Conservation (phyloP, 2,113 vertebrate genomes). For the Lampris incognitus region DNA sequence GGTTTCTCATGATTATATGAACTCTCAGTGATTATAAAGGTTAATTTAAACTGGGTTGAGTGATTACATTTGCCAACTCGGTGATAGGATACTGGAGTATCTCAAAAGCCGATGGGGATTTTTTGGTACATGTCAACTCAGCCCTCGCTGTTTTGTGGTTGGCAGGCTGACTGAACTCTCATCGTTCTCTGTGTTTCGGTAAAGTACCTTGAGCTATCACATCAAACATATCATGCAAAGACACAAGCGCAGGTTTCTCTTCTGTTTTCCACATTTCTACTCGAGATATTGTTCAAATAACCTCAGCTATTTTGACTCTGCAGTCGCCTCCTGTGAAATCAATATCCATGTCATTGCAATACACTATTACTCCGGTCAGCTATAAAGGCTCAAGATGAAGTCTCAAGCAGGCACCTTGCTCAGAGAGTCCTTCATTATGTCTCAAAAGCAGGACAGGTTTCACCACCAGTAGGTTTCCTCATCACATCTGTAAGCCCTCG, state of each 20-base stretch:
- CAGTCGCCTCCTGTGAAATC: no score
- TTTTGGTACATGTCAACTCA: no score
- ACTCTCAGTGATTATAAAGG: no score
- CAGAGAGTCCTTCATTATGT: neutral
- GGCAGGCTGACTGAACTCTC: no score
- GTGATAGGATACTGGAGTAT: no score
- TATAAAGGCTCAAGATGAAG: neutral
- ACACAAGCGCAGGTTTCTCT: neutral
- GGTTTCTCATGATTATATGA: no score
- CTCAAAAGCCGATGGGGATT: no score
- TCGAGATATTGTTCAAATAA: neutral
- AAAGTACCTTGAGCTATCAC: no score
- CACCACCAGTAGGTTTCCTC: neutral
- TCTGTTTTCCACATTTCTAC: neutral
- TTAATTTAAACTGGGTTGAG: no score
- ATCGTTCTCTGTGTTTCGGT: no score
- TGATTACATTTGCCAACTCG: no score
- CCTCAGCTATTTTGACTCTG: neutral
- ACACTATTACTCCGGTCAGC: neutral
- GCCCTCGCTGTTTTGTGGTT: no score
- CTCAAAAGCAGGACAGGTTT: neutral
- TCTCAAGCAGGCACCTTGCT: neutral
- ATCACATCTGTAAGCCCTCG: neutral
- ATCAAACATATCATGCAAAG: constrained; percentile 1
- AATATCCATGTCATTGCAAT: neutral